Evolutionary conservation across 1,140 invertebrate genomes (phyloP).

Genomic region (Aricia agestis): DNA sequence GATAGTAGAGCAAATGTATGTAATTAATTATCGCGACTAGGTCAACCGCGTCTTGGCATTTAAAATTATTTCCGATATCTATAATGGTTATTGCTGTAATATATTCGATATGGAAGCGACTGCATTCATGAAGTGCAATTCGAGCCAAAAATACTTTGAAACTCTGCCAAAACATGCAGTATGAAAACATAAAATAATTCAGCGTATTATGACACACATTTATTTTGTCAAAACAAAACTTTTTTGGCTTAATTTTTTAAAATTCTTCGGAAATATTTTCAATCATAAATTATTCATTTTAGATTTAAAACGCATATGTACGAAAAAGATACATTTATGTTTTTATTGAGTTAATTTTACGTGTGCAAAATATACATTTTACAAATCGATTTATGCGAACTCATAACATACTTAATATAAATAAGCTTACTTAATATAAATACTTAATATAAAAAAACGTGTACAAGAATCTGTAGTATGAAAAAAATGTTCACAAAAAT

Average conservation of each 20-base stretch:
- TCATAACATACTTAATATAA: too few species aligned
- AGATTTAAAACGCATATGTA: too few species aligned
- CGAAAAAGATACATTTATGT: too few species aligned
- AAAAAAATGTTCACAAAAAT: too few species aligned
- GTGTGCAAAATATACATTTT: too few species aligned
- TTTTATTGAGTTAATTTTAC: too few species aligned
- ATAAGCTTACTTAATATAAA: too few species aligned
- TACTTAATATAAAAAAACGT: too few species aligned
- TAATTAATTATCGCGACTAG: slow-evolving; percentile 23
- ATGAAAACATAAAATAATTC: slow-evolving; percentile 46
- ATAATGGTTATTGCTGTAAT: slow-evolving; percentile 36
- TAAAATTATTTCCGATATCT: slow-evolving; percentile 24
- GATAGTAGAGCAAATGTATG: background rate
- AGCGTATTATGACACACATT: slow-evolving; percentile 43
- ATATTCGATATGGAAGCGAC: slow-evolving; percentile 38
- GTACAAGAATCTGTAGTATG: too few species aligned
- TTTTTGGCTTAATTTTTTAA: background rate
- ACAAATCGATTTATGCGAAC: too few species aligned
- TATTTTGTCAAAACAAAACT: slow-evolving; percentile 28
- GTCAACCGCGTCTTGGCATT: slow-evolving; percentile 6
- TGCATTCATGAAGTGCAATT: slow-evolving; percentile 44
- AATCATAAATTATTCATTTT: background rate
- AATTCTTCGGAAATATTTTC: slow-evolving; percentile 1
- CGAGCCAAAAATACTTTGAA: slow-evolving; percentile 72
- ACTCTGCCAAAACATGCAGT: slow-evolving; percentile 62